Conservation (phyloP, 2,113 vertebrate genomes). For the Paedocypris sp. region DNA sequence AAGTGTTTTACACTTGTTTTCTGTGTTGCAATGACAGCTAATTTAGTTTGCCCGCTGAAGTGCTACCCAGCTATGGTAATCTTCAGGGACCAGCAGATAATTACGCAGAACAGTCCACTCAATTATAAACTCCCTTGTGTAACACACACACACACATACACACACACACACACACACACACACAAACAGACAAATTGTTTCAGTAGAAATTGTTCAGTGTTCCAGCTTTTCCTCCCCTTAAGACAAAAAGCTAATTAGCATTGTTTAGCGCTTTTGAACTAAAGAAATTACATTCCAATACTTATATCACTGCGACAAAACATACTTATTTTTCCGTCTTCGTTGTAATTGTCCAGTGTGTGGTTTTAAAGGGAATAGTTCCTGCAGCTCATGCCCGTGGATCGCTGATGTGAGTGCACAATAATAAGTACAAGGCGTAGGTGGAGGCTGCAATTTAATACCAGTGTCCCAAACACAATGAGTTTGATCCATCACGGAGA, state of each 20-base stretch:
- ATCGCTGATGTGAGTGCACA: neutral
- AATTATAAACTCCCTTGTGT: constrained; percentile 1
- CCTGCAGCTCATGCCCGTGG: neutral
- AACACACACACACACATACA: constrained; percentile 18
- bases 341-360: too few relatives aligned
- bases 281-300: neutral
- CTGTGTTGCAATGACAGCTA: neutral
- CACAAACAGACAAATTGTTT: neutral
- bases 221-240: constrained; percentile 4
- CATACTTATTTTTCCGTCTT: too few relatives aligned
- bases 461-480: constrained; percentile 13
- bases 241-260: constrained; percentile 5
- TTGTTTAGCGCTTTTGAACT: neutral
- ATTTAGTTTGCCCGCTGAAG: constrained; percentile 6
- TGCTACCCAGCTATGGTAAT: constrained; percentile 7
- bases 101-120: constrained; percentile 27
- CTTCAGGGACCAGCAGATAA: constrained; percentile 20
- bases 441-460: constrained; percentile 16
- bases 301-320: too few relatives aligned
- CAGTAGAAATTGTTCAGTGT: neutral
- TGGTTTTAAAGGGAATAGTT: too few relatives aligned
- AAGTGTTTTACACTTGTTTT: neutral
- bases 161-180: constrained; percentile 12
- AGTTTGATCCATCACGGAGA: constrained; percentile 27
- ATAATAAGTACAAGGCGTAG: neutral